Percentiles rank a stretch among this genome's conserved stretches.
Evolutionary conservation across 2,113 vertebrate species (phyloP).

Genomic region (Apus apus): DNA sequence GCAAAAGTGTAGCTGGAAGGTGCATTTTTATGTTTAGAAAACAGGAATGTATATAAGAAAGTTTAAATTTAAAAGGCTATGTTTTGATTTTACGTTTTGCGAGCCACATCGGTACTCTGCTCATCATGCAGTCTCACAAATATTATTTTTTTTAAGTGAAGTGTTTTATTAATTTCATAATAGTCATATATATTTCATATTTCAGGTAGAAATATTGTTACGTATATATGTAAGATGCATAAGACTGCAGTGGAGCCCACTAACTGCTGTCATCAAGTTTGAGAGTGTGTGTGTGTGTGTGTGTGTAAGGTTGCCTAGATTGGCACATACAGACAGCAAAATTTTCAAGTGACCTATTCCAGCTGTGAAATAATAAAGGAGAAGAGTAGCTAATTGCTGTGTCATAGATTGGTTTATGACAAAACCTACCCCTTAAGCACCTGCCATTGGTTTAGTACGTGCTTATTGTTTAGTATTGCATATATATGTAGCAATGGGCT

Average conservation of each 20-base stretch:
- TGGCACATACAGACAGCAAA: not conserved
- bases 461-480: not conserved
- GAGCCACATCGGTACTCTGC: not conserved
- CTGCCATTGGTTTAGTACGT: too few species aligned
- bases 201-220: not conserved
- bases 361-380: not conserved
- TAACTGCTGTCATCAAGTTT: too few species aligned
- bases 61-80: not conserved
- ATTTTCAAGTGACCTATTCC: not conserved
- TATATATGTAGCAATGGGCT: not conserved
- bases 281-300: too few species aligned
- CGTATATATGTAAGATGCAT: too few species aligned
- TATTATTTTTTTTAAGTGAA: not conserved
- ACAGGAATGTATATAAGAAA: not conserved
- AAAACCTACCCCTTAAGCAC: not conserved
- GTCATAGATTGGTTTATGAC: not conserved
- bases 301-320: too few species aligned
- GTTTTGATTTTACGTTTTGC: not conserved
- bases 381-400: not conserved
- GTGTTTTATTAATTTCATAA: not conserved
- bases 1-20: not conserved
- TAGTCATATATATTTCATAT: not conserved
- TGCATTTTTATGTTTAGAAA: not conserved
- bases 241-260: too few species aligned
- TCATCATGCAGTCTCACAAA: not conserved